These are phyloP conservation scores for Trichoplusia ni DNA, from an alignment of 1,140 invertebrate genomes.

Conservation along the genomic window DNA sequence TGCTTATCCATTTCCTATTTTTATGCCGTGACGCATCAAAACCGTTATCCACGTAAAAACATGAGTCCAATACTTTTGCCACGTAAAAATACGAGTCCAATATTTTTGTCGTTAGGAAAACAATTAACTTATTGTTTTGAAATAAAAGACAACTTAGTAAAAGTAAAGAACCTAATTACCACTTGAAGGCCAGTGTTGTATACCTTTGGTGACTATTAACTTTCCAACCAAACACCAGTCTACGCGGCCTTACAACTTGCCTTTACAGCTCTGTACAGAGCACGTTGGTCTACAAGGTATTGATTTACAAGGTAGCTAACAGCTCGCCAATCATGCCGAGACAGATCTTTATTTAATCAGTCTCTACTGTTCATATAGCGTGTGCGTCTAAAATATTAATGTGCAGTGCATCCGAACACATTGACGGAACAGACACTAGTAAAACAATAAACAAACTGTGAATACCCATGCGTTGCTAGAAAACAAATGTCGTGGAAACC, in stretches of 20 bases:
- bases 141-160: not conserved
- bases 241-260: slow-evolving; percentile 12
- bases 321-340: slow-evolving; percentile 42
- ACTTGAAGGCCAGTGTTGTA: slow-evolving; percentile 12
- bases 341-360: slow-evolving; percentile 56
- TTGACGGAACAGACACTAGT: slow-evolving; percentile 51
- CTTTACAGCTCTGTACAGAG: slow-evolving; percentile 1
- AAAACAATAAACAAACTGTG: slow-evolving; percentile 18
- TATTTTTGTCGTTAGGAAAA: no score
- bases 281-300: slow-evolving; percentile 32
- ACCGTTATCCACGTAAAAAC: no score
- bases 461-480: slow-evolving; percentile 15
- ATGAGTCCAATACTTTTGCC: no score
- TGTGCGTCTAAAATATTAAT: slow-evolving; percentile 55
- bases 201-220: slow-evolving; percentile 22
- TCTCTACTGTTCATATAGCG: slow-evolving; percentile 53
- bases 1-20: no score
- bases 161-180: slow-evolving; percentile 6
- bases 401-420: slow-evolving; percentile 59
- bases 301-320: slow-evolving; percentile 42
- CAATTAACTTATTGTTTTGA: not conserved
- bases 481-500: slow-evolving; percentile 45
- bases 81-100: no score
- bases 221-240: slow-evolving; percentile 15
- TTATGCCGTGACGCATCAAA: no score